Evolutionary conservation across 2,888 invertebrate genomes (phyloP).

Genomic region (Abrostola tripartita): DNA sequence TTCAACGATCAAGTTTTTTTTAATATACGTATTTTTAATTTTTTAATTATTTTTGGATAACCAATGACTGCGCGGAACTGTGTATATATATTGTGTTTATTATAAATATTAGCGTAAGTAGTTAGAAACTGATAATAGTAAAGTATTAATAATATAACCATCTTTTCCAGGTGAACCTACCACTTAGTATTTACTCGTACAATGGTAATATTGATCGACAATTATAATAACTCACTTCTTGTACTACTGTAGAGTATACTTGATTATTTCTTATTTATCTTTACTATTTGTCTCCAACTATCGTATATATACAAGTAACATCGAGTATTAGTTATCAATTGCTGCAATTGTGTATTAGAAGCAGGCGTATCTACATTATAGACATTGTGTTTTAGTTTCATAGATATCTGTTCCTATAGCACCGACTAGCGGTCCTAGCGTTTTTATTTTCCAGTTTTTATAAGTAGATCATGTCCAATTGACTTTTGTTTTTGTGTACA

Average conservation of each 20-base stretch:
- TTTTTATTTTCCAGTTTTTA: conserved; percentile 73
- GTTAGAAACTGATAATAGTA: conserved; percentile 28
- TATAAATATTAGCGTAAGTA: conserved; percentile 30
- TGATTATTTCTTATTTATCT: conserved; percentile 71
- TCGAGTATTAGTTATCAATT: conserved; percentile 73
- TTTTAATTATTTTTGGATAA: too few relatives aligned
- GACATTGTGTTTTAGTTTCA: conserved; percentile 76
- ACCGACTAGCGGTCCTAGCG: conserved; percentile 82
- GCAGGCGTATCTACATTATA: conserved; percentile 71
- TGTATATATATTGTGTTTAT: conserved; percentile 25
- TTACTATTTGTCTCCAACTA: conserved; percentile 72
- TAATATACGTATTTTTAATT: too few relatives aligned
- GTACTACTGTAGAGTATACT: conserved; percentile 66
- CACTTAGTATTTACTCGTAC: conserved; percentile 64
- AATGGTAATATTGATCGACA: conserved; percentile 71
- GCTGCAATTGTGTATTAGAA: conserved; percentile 79
- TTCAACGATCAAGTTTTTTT: too few relatives aligned
- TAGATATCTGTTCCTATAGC: conserved; percentile 74
- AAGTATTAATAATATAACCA: conserved; percentile 59
- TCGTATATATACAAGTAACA: conserved; percentile 64
- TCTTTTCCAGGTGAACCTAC: conserved; percentile 79
- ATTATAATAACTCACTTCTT: conserved; percentile 68
- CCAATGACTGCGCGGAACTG: conserved; percentile 5
- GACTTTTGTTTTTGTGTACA: conserved; percentile 65
- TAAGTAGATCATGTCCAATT: conserved; percentile 73